Evolutionary conservation across 2,888 invertebrate species (phyloP).

Genomic region (Pristionchus entomophagus): DNA sequence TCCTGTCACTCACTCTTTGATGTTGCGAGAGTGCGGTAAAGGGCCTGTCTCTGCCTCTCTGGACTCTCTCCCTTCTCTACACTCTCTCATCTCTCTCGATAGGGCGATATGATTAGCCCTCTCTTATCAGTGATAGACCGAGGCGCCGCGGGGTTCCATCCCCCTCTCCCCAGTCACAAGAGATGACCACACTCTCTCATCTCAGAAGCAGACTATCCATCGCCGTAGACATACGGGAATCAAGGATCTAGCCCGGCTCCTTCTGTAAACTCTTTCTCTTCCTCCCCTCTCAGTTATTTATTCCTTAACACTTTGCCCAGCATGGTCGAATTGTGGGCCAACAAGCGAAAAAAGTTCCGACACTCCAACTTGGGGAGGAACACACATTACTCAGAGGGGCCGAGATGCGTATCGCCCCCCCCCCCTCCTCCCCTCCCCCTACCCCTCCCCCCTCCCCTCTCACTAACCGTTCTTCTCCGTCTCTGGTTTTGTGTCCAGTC

Average conservation of each 20-base stretch:
- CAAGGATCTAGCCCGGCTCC: too few species aligned
- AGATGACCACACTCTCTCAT: background rate
- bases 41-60: background rate
- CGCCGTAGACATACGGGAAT: too few species aligned
- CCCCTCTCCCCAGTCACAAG: background rate
- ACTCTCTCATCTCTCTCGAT: constrained; percentile 16
- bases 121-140: constrained; percentile 1
- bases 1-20: constrained; percentile 8
- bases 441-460: background rate
- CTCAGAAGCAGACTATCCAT: too few species aligned
- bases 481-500: background rate
- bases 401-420: background rate
- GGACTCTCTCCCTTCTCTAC: background rate
- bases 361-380: too few species aligned
- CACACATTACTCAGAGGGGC: background rate
- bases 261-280: too few species aligned
- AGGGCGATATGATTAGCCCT: background rate
- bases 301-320: too few species aligned
- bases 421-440: background rate
- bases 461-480: background rate
- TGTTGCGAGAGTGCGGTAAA: constrained; percentile 26
- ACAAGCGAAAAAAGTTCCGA: too few species aligned
- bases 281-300: too few species aligned
- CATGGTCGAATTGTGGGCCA: too few species aligned
- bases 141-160: constrained; percentile 10